Evolutionary conservation across 2,888 invertebrate genomes (phyloP).

Genomic region (Calliphora vomitoria): DNA sequence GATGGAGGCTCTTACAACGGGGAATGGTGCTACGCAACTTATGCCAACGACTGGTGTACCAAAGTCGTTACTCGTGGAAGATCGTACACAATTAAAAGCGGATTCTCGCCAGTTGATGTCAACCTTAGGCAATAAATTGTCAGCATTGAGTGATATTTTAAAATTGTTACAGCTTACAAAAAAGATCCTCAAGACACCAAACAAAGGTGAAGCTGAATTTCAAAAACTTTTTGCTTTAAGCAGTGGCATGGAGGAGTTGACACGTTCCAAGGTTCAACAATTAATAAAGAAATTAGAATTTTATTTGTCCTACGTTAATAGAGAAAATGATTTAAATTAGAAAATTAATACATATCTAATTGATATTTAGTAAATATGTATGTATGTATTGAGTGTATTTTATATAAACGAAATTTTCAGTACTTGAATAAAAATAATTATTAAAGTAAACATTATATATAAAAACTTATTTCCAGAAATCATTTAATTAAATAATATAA

Average conservation of each 20-base stretch:
- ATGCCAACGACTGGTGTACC: slow-evolving; percentile 78
- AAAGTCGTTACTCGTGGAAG: slow-evolving; percentile 81
- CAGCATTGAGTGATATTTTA: slow-evolving; percentile 89
- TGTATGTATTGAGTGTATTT: no score
- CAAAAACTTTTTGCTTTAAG: slow-evolving; percentile 87
- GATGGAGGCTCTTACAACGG: slow-evolving; percentile 85
- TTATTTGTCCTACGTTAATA: slow-evolving; percentile 87
- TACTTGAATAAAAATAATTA: no score
- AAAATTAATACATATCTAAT: no score
- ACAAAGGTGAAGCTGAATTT: slow-evolving; percentile 78
- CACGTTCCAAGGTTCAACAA: slow-evolving; percentile 86
- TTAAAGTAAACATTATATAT: no score
- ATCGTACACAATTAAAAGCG: slow-evolving; percentile 86
- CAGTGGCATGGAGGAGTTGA: slow-evolving; percentile 85
- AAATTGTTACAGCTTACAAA: slow-evolving; percentile 86
- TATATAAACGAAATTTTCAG: no score
- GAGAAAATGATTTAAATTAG: slow-evolving; percentile 53
- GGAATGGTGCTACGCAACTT: slow-evolving; percentile 82
- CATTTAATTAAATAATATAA: no score
- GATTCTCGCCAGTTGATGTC: slow-evolving; percentile 88
- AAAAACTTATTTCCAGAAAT: no score
- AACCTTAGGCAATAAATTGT: slow-evolving; percentile 87
- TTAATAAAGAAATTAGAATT: slow-evolving; percentile 89
- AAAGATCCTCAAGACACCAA: slow-evolving; percentile 74
- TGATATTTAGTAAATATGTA: no score